Conservation (phyloP, 2,888 invertebrate genomes). For the Osmoderma eremita region DNA sequence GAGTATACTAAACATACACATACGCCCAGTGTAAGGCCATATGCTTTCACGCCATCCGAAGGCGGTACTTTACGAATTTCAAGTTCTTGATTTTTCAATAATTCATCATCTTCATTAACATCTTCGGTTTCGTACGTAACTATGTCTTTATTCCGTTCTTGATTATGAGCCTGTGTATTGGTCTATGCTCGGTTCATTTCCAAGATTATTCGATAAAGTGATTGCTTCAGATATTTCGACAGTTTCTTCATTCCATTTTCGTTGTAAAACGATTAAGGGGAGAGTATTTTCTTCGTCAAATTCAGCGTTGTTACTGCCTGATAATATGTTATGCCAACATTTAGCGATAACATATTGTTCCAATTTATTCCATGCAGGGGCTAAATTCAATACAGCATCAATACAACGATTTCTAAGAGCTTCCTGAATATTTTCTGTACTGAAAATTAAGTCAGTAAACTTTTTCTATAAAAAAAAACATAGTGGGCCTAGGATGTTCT, state of each 20-base stretch:
- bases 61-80: not conserved
- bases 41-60: conserved; percentile 5
- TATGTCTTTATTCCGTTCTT: conserved; percentile 16
- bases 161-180: not conserved
- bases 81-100: conserved; percentile 6
- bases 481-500: not conserved
- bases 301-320: not conserved
- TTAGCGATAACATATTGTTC: not conserved
- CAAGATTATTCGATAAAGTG: conserved; percentile 1
- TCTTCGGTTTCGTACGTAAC: conserved; percentile 6
- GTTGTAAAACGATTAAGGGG: too few relatives aligned
- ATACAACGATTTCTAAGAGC: conserved; percentile 6
- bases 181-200: conserved; percentile 5
- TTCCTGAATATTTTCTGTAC: conserved; percentile 11
- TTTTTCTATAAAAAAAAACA: not conserved
- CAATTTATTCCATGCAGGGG: not conserved
- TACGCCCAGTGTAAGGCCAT: too few relatives aligned
- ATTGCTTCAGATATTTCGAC: conserved; percentile 6
- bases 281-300: not conserved
- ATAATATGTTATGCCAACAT: not conserved
- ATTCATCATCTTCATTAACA: not conserved
- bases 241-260: conserved; percentile 7
- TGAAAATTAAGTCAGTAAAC: not conserved
- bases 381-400: conserved; percentile 6
- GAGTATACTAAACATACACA: too few relatives aligned